Conservation (phyloP, 2,797 vertebrate genomes). For the Notamacropus eugenii region DNA sequence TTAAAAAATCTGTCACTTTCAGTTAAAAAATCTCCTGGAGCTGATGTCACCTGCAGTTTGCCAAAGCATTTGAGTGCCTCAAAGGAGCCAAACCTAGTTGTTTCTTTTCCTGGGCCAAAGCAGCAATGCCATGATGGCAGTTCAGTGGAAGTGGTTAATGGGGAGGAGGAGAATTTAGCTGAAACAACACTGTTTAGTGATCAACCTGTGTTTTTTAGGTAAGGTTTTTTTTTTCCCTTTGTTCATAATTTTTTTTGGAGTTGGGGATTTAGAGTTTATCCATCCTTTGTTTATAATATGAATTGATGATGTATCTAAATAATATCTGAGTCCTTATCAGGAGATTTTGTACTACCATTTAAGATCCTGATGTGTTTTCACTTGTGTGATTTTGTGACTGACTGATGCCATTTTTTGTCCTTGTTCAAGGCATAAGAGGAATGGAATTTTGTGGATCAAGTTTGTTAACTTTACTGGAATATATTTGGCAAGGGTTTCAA, state of each 20-base stretch:
- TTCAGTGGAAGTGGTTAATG: slow-evolving; percentile 79
- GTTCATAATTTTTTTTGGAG: neutral
- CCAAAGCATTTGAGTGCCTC: slow-evolving; percentile 87
- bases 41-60: slow-evolving; percentile 94
- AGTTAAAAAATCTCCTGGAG: slow-evolving; percentile 91
- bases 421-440: too few species aligned
- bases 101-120: slow-evolving; percentile 93
- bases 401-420: too few species aligned
- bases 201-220: slow-evolving; percentile 98
- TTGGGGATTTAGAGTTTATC: neutral
- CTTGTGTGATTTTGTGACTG: neutral
- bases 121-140: slow-evolving; percentile 84
- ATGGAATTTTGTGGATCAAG: slow-evolving; percentile 91
- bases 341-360: neutral
- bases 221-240: neutral
- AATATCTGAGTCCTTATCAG: neutral
- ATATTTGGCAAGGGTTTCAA: neutral
- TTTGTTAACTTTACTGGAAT: slow-evolving; percentile 77
- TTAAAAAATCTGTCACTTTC: slow-evolving; percentile 76
- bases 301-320: neutral
- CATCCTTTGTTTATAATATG: neutral
- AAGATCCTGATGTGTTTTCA: neutral
- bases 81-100: slow-evolving; percentile 92
- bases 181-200: slow-evolving; percentile 87
- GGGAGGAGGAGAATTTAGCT: slow-evolving; percentile 79